phyloP scores from a whole-genome alignment of 2,113 vertebrate species.

The Anhinga rufa region DNA sequence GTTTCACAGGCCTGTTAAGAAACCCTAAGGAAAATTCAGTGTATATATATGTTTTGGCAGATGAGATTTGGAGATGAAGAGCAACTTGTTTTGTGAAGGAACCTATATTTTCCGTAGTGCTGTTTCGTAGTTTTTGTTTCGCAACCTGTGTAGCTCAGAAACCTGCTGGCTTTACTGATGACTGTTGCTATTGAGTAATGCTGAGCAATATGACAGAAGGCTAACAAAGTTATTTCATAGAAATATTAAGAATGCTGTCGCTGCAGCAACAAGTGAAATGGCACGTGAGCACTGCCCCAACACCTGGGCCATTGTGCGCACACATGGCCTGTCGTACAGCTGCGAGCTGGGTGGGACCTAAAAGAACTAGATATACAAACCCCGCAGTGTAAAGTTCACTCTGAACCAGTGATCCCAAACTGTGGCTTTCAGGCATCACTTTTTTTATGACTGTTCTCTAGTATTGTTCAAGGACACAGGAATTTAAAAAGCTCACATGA shows the following conservation, averaged over 20 bases:
- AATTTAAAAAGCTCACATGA: not conserved
- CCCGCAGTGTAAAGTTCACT: not conserved
- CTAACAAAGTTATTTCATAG: not conserved
- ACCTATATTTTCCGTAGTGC: not conserved
- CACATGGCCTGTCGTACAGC: not conserved
- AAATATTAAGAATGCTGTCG: not conserved
- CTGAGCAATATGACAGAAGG: not conserved
- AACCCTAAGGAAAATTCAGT: not conserved
- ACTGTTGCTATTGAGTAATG: not conserved
- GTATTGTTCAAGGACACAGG: not conserved
- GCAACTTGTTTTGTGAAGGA: not conserved
- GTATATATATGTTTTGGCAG: not conserved
- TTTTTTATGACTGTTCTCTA: not conserved
- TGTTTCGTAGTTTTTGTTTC: not conserved
- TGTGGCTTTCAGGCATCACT: not conserved
- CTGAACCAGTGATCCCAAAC: not conserved
- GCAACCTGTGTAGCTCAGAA: not conserved
- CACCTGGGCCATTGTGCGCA: not conserved
- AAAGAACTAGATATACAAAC: not conserved
- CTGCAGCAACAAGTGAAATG: not conserved
- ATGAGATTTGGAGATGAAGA: not conserved
- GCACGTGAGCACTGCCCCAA: accelerated
- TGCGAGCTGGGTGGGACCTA: not conserved
- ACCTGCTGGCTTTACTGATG: not conserved
- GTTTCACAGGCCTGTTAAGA: not conserved